Conservation (phyloP, 2,113 vertebrate genomes). For the Cavia aperea region DNA sequence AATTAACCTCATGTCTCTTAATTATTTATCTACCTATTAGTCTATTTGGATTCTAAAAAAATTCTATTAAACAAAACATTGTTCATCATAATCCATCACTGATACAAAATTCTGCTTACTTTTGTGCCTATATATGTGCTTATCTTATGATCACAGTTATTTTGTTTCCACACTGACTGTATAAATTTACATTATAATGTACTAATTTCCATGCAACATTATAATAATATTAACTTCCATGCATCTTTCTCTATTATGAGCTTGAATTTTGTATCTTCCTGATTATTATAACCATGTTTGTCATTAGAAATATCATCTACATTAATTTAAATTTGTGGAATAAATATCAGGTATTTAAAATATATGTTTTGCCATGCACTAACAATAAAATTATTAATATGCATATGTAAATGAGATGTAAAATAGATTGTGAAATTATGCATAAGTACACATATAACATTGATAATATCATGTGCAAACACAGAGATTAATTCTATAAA, state of each 20-base stretch:
- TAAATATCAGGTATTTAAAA: background rate
- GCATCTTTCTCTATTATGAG: background rate
- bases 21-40: background rate
- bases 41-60: background rate
- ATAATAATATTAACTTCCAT: background rate
- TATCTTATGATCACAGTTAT: background rate
- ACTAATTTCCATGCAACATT: background rate
- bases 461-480: background rate
- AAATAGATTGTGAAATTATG: background rate
- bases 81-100: background rate
- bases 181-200: background rate
- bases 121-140: background rate
- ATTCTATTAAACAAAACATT: background rate
- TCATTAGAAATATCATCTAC: background rate
- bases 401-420: background rate
- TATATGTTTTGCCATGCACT: background rate
- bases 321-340: background rate
- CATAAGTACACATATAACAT: background rate
- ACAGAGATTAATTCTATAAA: background rate
- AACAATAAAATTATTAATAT: background rate
- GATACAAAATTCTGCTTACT: background rate
- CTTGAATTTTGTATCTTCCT: background rate
- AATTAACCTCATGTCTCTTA: background rate
- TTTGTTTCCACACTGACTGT: background rate
- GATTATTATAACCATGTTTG: background rate